A percentile compares a stretch with the other conserved stretches of the same genome.
These are phyloP conservation scores for Heterodera schachtii DNA, from an alignment of 1,140 invertebrate genomes.

Conservation along the genomic window DNA sequence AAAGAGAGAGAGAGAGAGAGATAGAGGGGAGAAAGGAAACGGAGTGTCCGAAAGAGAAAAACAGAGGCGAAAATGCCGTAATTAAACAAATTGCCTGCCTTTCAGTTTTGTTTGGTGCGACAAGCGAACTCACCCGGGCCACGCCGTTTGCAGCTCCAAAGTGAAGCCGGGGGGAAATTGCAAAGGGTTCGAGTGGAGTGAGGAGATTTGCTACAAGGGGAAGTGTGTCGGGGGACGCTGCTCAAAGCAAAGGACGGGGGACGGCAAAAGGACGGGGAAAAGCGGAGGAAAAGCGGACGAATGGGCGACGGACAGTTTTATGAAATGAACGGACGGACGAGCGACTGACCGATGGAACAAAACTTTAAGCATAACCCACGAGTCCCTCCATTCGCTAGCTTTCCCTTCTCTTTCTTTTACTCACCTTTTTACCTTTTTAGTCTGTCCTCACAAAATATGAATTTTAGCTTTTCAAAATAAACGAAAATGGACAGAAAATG, in stretches of 20 bases:
- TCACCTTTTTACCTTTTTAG: too few species aligned
- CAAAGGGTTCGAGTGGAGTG: slow-evolving; percentile 58
- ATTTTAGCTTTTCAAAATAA: too few species aligned
- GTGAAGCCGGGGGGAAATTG: slow-evolving; percentile 57
- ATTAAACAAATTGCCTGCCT: neutral
- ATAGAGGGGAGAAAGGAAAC: too few species aligned
- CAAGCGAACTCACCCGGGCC: slow-evolving; percentile 32
- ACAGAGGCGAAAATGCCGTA: neutral
- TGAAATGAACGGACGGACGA: neutral
- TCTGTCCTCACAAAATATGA: too few species aligned
- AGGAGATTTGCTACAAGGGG: slow-evolving; percentile 45
- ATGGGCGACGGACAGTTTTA: slow-evolving; percentile 15
- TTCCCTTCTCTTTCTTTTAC: neutral
- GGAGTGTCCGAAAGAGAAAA: too few species aligned
- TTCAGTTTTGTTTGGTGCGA: slow-evolving; percentile 63
- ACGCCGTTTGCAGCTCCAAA: slow-evolving; percentile 60
- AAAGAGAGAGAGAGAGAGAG: too few species aligned
- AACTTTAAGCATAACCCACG: neutral
- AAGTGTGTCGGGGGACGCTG: slow-evolving; percentile 40
- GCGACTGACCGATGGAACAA: neutral
- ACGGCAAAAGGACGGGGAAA: neutral
- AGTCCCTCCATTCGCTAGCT: neutral
- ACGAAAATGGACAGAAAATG: too few species aligned
- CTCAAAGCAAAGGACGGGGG: slow-evolving; percentile 1
- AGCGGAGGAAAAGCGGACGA: neutral